A percentile compares a stretch with the other conserved stretches of the same genome.
Conservation (phyloP, 2,888 invertebrate genomes). For the Melinopterus prodromus region DNA sequence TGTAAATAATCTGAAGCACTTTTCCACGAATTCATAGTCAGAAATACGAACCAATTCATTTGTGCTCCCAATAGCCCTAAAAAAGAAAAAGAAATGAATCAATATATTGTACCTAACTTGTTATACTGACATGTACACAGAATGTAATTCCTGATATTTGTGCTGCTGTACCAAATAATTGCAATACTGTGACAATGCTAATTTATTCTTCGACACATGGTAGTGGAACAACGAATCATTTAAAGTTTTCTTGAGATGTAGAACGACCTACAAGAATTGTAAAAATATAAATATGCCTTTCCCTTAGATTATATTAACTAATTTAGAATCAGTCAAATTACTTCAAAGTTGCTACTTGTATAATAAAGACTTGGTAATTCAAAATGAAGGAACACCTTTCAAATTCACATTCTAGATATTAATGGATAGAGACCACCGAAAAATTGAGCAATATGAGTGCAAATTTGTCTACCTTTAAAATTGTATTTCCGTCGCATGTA, state of each 20-base stretch:
- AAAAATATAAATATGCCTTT: too few relatives aligned
- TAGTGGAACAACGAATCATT: constrained; percentile 75
- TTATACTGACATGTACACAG: constrained; percentile 74
- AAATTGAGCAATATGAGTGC: constrained; percentile 5
- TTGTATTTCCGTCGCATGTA: constrained; percentile 80
- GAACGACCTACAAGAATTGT: constrained; percentile 65
- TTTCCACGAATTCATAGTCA: neutral
- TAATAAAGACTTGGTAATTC: neutral
- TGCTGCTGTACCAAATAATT: constrained; percentile 75
- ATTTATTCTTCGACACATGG: constrained; percentile 72
- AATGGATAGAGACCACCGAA: too few relatives aligned
- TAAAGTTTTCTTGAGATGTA: constrained; percentile 79
- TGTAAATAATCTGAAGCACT: constrained; percentile 19
- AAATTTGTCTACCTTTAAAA: constrained; percentile 66
- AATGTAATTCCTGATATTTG: constrained; percentile 73
- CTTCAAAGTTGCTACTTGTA: neutral
- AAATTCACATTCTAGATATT: too few relatives aligned
- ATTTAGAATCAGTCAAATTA: too few relatives aligned
- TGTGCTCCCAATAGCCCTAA: constrained; percentile 53
- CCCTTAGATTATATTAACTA: too few relatives aligned
- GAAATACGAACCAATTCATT: constrained; percentile 47
- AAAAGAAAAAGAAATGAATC: constrained; percentile 36
- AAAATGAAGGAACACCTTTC: constrained; percentile 35
- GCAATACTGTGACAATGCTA: constrained; percentile 78
- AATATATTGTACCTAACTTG: constrained; percentile 28